These are phyloP conservation scores for Caligus rogercresseyi DNA, from an alignment of 1,140 invertebrate species.

Conservation along the genomic window DNA sequence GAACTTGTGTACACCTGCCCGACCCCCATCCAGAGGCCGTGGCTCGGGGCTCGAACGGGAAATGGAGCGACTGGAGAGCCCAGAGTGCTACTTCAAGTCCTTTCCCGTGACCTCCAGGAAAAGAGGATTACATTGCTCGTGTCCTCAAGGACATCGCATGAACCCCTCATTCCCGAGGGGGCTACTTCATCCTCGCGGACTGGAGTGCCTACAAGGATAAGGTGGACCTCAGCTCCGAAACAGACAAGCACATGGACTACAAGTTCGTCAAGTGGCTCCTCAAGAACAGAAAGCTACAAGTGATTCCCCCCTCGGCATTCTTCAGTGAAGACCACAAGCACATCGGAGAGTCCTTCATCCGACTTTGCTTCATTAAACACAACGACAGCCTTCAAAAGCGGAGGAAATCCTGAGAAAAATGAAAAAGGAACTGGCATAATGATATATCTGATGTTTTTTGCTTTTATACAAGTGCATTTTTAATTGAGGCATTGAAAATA, in stretches of 20 bases:
- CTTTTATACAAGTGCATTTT: neutral
- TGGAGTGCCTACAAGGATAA: conserved; percentile 45
- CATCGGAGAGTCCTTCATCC: conserved; percentile 66
- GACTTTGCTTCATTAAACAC: conserved; percentile 82
- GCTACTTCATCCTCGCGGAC: conserved; percentile 91
- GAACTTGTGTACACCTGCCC: conserved; percentile 76
- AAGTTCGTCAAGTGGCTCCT: conserved; percentile 87
- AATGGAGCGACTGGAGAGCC: conserved; percentile 42
- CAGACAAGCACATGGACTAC: conserved; percentile 41
- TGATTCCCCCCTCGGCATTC: conserved; percentile 86
- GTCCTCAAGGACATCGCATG: conserved; percentile 58
- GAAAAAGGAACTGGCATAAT: neutral
- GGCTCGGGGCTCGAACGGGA: conserved; percentile 77
- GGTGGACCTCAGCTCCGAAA: conserved; percentile 31
- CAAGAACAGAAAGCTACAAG: conserved; percentile 74
- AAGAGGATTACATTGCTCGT: conserved; percentile 67
- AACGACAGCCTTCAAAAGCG: conserved; percentile 53
- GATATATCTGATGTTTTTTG: neutral
- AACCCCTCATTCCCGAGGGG: conserved; percentile 76
- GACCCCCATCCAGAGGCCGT: conserved; percentile 77
- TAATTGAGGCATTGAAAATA: conserved; percentile 4
- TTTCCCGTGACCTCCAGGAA: conserved; percentile 52
- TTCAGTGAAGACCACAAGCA: conserved; percentile 63
- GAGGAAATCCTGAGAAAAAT: conserved; percentile 29
- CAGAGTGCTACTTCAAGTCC: conserved; percentile 68